phyloP scores from a whole-genome alignment of 2,113 vertebrate genomes.

The Eupsittula cactorum region DNA sequence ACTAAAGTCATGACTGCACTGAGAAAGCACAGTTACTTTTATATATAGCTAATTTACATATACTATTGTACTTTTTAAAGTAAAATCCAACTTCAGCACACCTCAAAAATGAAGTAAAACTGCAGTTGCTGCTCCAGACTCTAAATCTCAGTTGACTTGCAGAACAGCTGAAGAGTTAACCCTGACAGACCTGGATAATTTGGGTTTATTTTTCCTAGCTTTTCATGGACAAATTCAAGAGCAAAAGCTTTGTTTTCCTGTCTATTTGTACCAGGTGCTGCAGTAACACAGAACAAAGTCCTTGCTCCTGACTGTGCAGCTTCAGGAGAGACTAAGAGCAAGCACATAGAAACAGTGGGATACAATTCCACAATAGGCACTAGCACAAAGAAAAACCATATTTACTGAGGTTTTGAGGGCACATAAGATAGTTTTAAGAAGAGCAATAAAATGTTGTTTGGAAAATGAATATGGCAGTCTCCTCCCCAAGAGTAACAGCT shows the following conservation, averaged over 20 bases:
- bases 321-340: neutral
- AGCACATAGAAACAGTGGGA: neutral
- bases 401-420: neutral
- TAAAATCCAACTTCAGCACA: neutral
- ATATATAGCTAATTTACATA: neutral
- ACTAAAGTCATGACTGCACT: neutral
- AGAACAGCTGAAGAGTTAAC: neutral
- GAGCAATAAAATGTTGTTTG: neutral
- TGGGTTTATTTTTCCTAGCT: neutral
- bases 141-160: neutral
- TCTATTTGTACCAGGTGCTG: neutral
- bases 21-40: no score
- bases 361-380: neutral
- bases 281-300: neutral
- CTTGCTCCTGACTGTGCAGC: neutral
- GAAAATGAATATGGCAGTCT: neutral
- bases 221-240: neutral
- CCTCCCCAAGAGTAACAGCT: neutral
- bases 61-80: neutral
- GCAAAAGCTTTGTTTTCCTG: neutral
- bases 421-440: neutral
- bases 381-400: neutral
- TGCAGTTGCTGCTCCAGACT: neutral
- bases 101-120: neutral
- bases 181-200: fast-evolving